Percentiles rank a stretch among this genome's conserved stretches.
phyloP scores from a whole-genome alignment of 2,113 vertebrate species.

The Solea solea region DNA sequence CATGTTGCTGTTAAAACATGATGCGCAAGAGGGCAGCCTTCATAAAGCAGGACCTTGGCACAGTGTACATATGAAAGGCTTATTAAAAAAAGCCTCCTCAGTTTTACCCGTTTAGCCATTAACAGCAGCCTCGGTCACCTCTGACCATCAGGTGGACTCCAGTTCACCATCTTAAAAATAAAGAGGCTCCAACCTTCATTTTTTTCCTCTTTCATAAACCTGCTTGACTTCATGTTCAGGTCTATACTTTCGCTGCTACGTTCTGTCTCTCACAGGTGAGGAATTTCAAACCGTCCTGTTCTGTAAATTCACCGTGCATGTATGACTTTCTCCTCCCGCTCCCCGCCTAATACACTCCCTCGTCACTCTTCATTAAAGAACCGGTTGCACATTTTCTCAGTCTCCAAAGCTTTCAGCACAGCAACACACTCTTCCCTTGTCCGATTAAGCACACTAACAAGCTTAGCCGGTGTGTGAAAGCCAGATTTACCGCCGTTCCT shows the following conservation, averaged over 20 bases:
- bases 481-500: conserved; percentile 65
- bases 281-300: conserved; percentile 49
- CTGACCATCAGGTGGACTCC: neutral
- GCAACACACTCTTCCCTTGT: conserved; percentile 70
- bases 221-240: neutral
- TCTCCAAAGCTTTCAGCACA: conserved; percentile 44
- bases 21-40: too few relatives aligned
- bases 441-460: conserved; percentile 77
- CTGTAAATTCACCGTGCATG: conserved; percentile 39
- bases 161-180: neutral
- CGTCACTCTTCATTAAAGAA: conserved; percentile 51
- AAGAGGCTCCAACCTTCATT: conserved; percentile 6
- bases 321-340: conserved; percentile 25
- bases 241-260: neutral
- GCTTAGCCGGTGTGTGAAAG: conserved; percentile 71
- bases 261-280: conserved; percentile 36
- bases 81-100: too few relatives aligned
- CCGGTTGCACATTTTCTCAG: conserved; percentile 47
- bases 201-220: neutral
- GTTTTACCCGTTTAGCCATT: too few relatives aligned
- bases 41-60: too few relatives aligned
- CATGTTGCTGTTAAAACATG: too few relatives aligned
- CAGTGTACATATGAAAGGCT: too few relatives aligned
- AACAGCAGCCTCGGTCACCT: too few relatives aligned
- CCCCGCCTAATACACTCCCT: conserved; percentile 2